A percentile compares a stretch with the other conserved stretches of the same genome.
phyloP scores from a whole-genome alignment of 2,797 vertebrate species.

The Falco rusticolus region DNA sequence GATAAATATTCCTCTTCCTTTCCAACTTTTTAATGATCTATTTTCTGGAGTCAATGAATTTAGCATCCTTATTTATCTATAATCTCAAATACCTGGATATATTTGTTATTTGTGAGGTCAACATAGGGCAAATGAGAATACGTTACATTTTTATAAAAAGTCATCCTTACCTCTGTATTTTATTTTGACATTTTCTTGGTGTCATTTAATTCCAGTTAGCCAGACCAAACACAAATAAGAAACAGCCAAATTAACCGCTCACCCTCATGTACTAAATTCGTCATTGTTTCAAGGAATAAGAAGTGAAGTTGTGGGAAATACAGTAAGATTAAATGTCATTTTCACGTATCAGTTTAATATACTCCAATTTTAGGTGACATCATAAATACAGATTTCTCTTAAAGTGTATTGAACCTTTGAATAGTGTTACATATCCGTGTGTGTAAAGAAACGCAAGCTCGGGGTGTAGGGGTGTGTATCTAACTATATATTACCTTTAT shows the following conservation, averaged over 20 bases:
- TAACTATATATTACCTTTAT: not conserved
- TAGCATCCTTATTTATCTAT: not conserved
- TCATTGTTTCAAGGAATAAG: not conserved
- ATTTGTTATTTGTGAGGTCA: not conserved
- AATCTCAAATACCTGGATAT: not conserved
- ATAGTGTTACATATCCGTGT: not conserved
- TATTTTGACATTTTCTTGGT: not conserved
- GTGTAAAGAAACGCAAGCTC: not conserved
- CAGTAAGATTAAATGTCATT: not conserved
- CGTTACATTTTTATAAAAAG: not conserved
- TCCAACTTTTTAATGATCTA: not conserved
- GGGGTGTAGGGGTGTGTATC: fast-evolving
- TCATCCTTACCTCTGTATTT: not conserved
- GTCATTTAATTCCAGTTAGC: not conserved
- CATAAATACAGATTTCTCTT: not conserved
- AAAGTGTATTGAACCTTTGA: not conserved
- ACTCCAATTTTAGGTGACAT: not conserved
- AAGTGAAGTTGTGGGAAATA: not conserved
- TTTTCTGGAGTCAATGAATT: not conserved
- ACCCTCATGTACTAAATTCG: not conserved
- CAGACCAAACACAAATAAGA: not conserved
- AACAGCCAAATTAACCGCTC: not conserved
- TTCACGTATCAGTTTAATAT: not conserved
- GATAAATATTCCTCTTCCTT: not conserved
- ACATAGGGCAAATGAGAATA: not conserved